A percentile compares a stretch with the other conserved stretches of the same genome.
Evolutionary conservation across 2,888 invertebrate genomes (phyloP).

Genomic region (Sphaerophoria rueppellii): DNA sequence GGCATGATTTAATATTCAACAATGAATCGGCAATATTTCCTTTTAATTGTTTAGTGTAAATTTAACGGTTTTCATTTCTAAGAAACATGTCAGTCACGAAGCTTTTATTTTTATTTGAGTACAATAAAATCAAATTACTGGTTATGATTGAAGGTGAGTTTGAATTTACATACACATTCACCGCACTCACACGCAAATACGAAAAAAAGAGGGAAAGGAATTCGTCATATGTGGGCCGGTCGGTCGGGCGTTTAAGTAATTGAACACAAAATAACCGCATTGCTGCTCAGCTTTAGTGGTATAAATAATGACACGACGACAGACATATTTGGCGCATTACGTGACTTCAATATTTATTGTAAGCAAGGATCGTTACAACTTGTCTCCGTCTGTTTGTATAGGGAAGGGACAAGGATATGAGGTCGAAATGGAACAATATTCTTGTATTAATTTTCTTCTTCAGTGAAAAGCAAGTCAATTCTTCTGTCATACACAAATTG

Average conservation of each 20-base stretch:
- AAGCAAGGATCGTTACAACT: constrained; percentile 34
- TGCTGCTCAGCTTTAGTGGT: not conserved
- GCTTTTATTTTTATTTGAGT: not conserved
- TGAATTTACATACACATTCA: constrained; percentile 21
- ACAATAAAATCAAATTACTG: constrained; percentile 39
- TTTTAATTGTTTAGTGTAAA: constrained; percentile 22
- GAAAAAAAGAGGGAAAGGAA: not conserved
- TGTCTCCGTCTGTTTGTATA: constrained; percentile 3
- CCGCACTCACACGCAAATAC: constrained; percentile 58
- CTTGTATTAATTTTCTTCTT: constrained; percentile 3
- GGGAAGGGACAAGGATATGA: not conserved
- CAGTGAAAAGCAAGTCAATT: constrained; percentile 6
- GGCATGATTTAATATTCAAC: constrained; percentile 2
- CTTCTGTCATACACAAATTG: constrained; percentile 9
- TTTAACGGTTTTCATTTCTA: constrained; percentile 17
- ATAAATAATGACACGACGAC: not conserved
- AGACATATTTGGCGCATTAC: constrained; percentile 60
- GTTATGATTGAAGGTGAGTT: constrained; percentile 56
- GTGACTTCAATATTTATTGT: constrained; percentile 44
- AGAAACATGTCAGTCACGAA: constrained; percentile 49
- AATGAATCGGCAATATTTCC: constrained; percentile 23
- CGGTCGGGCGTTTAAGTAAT: constrained; percentile 5
- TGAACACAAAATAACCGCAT: constrained; percentile 36
- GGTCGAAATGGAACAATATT: not conserved
- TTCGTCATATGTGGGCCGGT: not conserved